These are phyloP conservation scores for Acestrorhynchus altus DNA, from an alignment of 2,797 vertebrate species.

Conservation along the genomic window DNA sequence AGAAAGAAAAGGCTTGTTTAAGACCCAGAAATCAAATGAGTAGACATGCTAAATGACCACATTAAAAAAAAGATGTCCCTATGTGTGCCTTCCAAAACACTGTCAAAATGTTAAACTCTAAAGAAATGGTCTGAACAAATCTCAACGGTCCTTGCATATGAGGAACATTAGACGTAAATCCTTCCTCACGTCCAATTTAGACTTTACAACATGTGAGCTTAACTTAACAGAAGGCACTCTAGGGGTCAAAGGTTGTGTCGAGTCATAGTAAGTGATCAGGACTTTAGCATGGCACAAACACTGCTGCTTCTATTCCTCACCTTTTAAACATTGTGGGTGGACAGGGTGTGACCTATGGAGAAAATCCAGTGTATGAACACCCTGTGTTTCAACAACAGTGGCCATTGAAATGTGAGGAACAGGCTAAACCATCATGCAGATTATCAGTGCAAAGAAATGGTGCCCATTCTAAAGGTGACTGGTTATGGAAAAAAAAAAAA, in stretches of 20 bases:
- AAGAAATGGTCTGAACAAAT: not conserved
- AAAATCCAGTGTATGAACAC: conserved; percentile 45
- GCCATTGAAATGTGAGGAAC: conserved; percentile 30
- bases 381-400: conserved; percentile 40
- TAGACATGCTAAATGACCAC: not conserved
- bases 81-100: not conserved
- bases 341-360: conserved; percentile 44
- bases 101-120: not conserved
- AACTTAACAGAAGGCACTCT: not conserved
- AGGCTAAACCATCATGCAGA: conserved; percentile 29
- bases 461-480: not conserved
- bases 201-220: not conserved
- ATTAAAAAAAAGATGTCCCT: not conserved
- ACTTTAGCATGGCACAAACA: conserved; percentile 8
- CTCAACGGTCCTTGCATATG: not conserved
- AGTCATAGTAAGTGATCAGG: not conserved
- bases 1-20: not conserved
- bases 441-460: conserved; percentile 21
- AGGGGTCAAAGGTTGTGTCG: conserved; percentile 13
- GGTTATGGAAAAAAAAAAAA: conserved; percentile 41
- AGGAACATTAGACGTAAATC: not conserved
- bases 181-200: not conserved
- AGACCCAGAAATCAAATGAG: not conserved
- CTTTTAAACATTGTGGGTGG: conserved; percentile 45
- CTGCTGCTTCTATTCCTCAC: conserved; percentile 10